phyloP scores from a whole-genome alignment of 2,797 vertebrate species.

The Margarornis squamiger region DNA sequence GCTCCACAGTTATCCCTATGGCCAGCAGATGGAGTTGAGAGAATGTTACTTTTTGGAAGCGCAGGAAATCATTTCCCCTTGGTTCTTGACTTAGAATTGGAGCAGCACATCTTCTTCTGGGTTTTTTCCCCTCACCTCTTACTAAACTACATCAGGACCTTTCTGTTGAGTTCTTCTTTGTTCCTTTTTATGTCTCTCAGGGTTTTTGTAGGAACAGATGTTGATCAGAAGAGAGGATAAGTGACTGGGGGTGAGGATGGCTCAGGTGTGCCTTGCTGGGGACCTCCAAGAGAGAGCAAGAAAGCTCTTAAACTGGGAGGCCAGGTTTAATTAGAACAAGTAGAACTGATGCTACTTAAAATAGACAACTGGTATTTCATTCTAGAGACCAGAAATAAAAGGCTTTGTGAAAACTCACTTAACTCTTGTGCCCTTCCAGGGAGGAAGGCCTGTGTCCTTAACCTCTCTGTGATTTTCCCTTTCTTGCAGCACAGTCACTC shows the following conservation, averaged over 20 bases:
- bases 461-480: neutral
- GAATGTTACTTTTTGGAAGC: constrained; percentile 23
- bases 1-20: constrained; percentile 30
- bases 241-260: neutral
- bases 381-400: neutral
- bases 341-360: neutral
- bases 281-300: neutral
- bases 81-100: neutral
- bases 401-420: neutral
- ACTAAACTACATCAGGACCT: neutral
- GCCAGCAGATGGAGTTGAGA: constrained; percentile 69
- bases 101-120: neutral
- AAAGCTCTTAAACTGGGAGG: neutral
- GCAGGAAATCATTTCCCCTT: neutral
- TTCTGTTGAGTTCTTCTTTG: neutral
- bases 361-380: neutral
- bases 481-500: neutral
- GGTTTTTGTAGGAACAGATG: neutral
- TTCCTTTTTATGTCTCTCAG: neutral
- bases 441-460: neutral
- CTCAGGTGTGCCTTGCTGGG: neutral
- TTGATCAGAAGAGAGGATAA: neutral
- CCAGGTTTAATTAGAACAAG: neutral
- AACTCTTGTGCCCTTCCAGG: neutral
- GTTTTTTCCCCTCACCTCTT: rapidly evolving